phyloP scores from a whole-genome alignment of 2,797 vertebrate species.

The Pelodytes ibericus region DNA sequence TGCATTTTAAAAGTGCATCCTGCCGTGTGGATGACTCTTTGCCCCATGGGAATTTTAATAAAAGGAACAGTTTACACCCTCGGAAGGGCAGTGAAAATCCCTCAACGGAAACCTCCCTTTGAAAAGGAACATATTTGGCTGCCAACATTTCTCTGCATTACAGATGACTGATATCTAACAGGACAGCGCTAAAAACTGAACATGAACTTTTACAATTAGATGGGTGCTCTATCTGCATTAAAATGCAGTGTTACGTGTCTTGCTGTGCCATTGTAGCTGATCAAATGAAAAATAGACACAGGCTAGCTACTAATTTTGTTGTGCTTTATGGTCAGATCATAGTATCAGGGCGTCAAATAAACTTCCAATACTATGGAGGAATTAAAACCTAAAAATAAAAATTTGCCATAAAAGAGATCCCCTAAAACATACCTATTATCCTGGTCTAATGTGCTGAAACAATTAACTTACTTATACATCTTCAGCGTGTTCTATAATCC shows the following conservation, averaged over 20 bases:
- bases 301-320: too few relatives aligned
- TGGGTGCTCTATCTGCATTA: not conserved
- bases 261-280: not conserved
- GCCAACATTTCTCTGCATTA: conserved; percentile 30
- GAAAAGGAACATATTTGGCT: conserved; percentile 30
- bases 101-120: conserved; percentile 35
- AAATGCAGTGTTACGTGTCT: not conserved
- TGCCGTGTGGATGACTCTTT: conserved; percentile 26
- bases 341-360: too few relatives aligned
- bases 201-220: not conserved
- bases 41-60: conserved; percentile 23
- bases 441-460: too few relatives aligned
- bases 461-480: too few relatives aligned
- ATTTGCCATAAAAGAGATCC: too few relatives aligned
- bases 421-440: too few relatives aligned
- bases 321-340: too few relatives aligned
- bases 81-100: conserved; percentile 48
- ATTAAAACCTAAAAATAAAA: too few relatives aligned
- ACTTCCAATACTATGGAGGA: too few relatives aligned
- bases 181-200: not conserved
- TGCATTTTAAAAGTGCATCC: conserved; percentile 19
- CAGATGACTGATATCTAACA: conserved; percentile 37
- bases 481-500: too few relatives aligned
- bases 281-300: too few relatives aligned
- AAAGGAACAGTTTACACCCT: conserved; percentile 38